Base-by-base conservation (phyloP, 2,113 vertebrate species). In the Poeciliopsis retropinna region DNA sequence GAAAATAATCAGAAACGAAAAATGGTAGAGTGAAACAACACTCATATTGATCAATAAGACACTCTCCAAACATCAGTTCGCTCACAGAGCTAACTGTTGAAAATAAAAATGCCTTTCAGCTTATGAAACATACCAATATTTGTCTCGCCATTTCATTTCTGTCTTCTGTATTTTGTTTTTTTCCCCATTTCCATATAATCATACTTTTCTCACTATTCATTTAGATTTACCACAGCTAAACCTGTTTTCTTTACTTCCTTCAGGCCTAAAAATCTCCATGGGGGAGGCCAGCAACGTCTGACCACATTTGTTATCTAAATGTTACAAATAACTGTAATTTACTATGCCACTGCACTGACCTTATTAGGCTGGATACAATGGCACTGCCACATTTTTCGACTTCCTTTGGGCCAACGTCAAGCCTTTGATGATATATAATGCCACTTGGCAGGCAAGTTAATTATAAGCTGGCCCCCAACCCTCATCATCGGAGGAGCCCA, bases 391-490 rank as follows among this genome's bases (percentile, higher is more conserved):
- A 93, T 92, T 94, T 93, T 94, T 92, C 86, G 91, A 93, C 92
- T 96, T 95, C 94, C 94, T 94, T 73, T 83, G 92, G 94, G 92
- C 92, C 81, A 86, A 93, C 89, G 95, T 89, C 65, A 90, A 86
- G 91, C 81, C 84, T 81, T 75, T 93, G 91, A 94, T 96, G 93
- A 94, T 94, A 94, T 92, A 93, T 95, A 96, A 96, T 96, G 94
- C 93, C 89, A 95, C 95, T 95, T 97, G 96, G 95, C 96, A 97
- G 95, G 88, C 91, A 92, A 90, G 91, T 96, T 98, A 97, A 98
- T 98, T 99, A 96, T 96, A 95, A 95, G 92, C 93, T 93, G 94
- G 93, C 80, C 94, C 92, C 73, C 80, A 94, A 93, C 91, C 87
- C 88, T 91, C 93, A 93, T 90, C 88, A 93, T 95, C 86, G 86